Evolutionary conservation across 2,113 vertebrate genomes (phyloP).

Genomic region (Bucco capensis): DNA sequence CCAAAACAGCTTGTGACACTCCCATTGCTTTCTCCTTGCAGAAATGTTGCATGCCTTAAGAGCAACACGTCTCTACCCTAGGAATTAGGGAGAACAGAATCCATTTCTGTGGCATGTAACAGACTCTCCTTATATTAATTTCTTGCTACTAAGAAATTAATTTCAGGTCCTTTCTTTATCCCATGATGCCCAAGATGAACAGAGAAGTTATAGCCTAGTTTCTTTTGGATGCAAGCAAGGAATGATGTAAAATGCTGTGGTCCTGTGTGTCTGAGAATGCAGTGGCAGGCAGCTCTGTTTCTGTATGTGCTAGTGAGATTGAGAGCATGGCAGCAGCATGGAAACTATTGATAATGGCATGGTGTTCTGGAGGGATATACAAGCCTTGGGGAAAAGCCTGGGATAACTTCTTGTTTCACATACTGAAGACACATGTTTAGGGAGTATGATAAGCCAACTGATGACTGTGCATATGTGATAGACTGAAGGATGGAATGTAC

Average conservation of each 20-base stretch:
- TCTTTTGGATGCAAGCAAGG: background rate
- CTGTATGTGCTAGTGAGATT: background rate
- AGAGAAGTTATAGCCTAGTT: background rate
- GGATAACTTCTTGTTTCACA: background rate
- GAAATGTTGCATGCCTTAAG: background rate
- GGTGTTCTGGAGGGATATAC: background rate
- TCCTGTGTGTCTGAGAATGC: background rate
- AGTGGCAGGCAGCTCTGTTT: background rate
- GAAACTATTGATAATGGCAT: rapidly evolving
- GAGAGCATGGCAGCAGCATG: background rate
- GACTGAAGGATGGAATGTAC: background rate
- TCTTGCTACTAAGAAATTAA: background rate
- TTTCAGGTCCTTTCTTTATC: background rate
- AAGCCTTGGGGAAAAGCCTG: background rate
- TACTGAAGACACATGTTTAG: background rate
- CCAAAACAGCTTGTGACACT: background rate
- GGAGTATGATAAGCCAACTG: background rate
- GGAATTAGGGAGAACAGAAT: background rate
- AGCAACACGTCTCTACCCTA: background rate
- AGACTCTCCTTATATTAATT: background rate
- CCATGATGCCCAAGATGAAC: rapidly evolving
- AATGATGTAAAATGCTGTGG: background rate
- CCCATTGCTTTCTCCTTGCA: background rate
- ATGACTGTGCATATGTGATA: background rate
- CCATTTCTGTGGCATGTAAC: rapidly evolving